phyloP scores from a whole-genome alignment of 2,113 vertebrate genomes.

The Nibea albiflora region DNA sequence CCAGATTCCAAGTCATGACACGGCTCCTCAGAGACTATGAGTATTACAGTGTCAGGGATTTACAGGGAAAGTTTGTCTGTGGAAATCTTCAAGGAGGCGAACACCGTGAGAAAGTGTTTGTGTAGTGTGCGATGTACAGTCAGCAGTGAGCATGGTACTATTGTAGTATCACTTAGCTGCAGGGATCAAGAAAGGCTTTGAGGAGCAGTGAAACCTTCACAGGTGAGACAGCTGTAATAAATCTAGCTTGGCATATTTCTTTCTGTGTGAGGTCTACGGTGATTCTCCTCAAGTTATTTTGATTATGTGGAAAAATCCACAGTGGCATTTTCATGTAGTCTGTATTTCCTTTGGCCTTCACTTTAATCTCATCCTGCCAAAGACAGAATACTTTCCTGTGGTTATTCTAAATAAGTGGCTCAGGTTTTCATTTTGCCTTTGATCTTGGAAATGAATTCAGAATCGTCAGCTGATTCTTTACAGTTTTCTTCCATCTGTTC shows the following conservation, averaged over 20 bases:
- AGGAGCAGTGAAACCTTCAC: slow-evolving; percentile 46
- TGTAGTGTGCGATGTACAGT: slow-evolving; percentile 36
- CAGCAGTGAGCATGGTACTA: slow-evolving; percentile 25
- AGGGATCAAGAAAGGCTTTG: slow-evolving; percentile 47
- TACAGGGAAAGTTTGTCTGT: slow-evolving; percentile 32
- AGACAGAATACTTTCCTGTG: slow-evolving; percentile 76
- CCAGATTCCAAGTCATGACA: slow-evolving; percentile 64
- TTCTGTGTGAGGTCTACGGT: slow-evolving; percentile 78
- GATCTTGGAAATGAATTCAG: slow-evolving; percentile 65
- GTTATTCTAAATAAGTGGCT: slow-evolving; percentile 69
- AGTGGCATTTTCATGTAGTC: slow-evolving; percentile 72
- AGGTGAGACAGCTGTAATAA: slow-evolving; percentile 71
- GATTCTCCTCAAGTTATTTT: slow-evolving; percentile 66
- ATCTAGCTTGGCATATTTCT: slow-evolving; percentile 34
- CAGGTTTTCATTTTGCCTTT: slow-evolving; percentile 69
- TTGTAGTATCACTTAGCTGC: slow-evolving; percentile 47
- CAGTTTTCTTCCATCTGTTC: slow-evolving; percentile 57
- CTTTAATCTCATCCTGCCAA: slow-evolving; percentile 67
- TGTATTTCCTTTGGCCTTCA: slow-evolving; percentile 77
- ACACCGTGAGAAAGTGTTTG: slow-evolving; percentile 50
- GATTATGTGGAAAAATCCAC: slow-evolving; percentile 78
- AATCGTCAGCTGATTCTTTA: slow-evolving; percentile 58
- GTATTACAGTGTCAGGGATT: slow-evolving; percentile 22
- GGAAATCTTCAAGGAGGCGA: slow-evolving; percentile 32
- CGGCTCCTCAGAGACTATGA: slow-evolving; percentile 50